phyloP scores from a whole-genome alignment of 30 jellyfish, hydroid and myxozoan genomes.

The Aurelia sp. region DNA sequence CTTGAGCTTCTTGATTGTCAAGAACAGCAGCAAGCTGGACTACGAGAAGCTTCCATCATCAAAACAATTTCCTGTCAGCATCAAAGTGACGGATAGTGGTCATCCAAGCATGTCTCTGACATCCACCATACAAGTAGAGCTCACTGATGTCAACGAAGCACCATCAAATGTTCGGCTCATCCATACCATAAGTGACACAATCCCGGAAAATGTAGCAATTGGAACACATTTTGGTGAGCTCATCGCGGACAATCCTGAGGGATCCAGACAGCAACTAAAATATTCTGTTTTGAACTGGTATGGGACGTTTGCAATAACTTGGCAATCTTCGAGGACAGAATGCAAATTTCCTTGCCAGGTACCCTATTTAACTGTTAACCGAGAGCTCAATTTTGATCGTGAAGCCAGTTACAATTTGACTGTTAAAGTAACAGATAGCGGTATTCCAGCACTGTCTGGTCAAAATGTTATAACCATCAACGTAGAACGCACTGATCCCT shows the following conservation, averaged over 20 bases:
- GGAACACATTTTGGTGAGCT: slow-evolving; percentile 75
- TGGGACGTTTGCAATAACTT: slow-evolving; percentile 47
- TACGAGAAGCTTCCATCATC: slow-evolving; percentile 73
- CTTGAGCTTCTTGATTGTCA: slow-evolving; percentile 48
- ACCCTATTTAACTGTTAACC: slow-evolving; percentile 43
- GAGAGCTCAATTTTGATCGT: slow-evolving; percentile 60
- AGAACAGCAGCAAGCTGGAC: slow-evolving; percentile 51
- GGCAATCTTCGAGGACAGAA: background rate
- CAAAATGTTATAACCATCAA: slow-evolving; percentile 35
- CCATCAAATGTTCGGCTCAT: slow-evolving; percentile 77
- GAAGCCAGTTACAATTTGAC: slow-evolving; percentile 23
- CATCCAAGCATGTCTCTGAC: slow-evolving; percentile 55
- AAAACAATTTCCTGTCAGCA: slow-evolving; percentile 27
- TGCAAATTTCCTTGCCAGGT: slow-evolving; percentile 61
- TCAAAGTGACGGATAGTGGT: slow-evolving; percentile 76
- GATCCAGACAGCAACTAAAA: slow-evolving; percentile 51
- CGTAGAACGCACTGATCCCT: slow-evolving; percentile 75
- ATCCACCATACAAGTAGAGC: slow-evolving; percentile 46
- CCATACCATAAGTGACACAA: background rate
- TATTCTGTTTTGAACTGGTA: slow-evolving; percentile 46
- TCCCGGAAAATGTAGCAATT: slow-evolving; percentile 65
- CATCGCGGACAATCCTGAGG: slow-evolving; percentile 87
- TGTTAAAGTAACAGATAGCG: slow-evolving; percentile 78
- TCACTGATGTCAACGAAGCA: slow-evolving; percentile 89
- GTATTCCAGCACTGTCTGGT: slow-evolving; percentile 85